These are phyloP conservation scores for Myripristis jacobus DNA, from an alignment of 2,797 vertebrate species.

Conservation along the genomic window DNA sequence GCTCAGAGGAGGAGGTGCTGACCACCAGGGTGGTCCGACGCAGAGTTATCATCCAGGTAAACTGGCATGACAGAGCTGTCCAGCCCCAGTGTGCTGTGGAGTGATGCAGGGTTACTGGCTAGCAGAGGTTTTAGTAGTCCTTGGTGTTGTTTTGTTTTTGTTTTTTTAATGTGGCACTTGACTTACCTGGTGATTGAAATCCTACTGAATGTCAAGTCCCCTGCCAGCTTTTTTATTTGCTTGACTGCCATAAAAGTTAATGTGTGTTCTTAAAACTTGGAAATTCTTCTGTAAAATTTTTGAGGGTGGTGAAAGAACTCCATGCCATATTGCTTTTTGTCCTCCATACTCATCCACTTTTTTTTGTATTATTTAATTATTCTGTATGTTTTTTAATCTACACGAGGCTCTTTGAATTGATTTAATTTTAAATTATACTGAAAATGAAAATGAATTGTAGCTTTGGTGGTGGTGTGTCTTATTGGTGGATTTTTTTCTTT, in stretches of 20 bases:
- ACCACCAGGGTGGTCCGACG: conserved; percentile 97
- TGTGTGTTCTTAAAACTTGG: not conserved
- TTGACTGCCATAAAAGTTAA: not conserved
- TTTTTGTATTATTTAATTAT: not conserved
- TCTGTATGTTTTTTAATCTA: not conserved
- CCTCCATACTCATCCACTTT: not conserved
- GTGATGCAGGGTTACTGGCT: conserved; percentile 25
- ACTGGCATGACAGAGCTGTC: conserved; percentile 45
- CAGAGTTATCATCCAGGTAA: conserved; percentile 98
- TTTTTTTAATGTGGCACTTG: conserved; percentile 5
- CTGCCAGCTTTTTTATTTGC: not conserved
- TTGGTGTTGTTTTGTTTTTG: not conserved
- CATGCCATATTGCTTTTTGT: conserved; percentile 3
- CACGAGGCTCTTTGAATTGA: not conserved
- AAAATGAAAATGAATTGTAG: not conserved
- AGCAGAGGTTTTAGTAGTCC: not conserved
- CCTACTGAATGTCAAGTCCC: not conserved
- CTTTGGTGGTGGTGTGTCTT: not conserved
- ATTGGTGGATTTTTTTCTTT: not conserved
- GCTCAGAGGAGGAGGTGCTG: conserved; percentile 95
- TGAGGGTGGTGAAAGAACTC: not conserved
- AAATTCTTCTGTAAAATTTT: not conserved
- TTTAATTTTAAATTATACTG: not conserved
- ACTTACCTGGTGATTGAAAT: not conserved
- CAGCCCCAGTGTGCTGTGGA: not conserved